Conservation (phyloP, 2,113 vertebrate genomes). For the Siphamia tubifer region DNA sequence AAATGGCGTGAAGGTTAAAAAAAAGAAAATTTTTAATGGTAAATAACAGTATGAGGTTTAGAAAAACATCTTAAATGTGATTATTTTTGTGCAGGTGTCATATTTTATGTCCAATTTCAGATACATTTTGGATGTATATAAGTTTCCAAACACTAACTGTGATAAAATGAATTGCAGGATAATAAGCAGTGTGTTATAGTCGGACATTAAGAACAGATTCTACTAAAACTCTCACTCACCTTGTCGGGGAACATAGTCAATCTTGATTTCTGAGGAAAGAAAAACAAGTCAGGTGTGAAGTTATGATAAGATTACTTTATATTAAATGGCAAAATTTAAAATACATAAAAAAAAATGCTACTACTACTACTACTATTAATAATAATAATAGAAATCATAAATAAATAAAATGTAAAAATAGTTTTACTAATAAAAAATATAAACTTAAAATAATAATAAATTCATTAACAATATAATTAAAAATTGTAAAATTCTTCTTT, state of each 20-base stretch:
- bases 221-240: constrained; percentile 71
- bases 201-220: neutral
- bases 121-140: no score
- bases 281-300: neutral
- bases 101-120: neutral
- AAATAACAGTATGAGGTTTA: neutral
- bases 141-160: neutral
- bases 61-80: neutral
- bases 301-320: neutral
- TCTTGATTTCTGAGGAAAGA: constrained; percentile 86
- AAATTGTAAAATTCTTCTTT: no score
- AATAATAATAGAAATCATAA: no score
- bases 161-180: neutral
- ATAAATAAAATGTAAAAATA: no score
- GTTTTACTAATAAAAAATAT: no score
- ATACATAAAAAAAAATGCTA: no score
- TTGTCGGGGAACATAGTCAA: constrained; percentile 89
- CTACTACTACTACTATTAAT: no score
- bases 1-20: neutral
- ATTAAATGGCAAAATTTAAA: neutral
- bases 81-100: neutral
- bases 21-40: neutral
- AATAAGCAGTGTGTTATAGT: neutral
- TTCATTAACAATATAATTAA: no score
- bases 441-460: no score